Evolutionary conservation across 2,888 invertebrate species (phyloP).

Genomic region (Sesamia inferens): DNA sequence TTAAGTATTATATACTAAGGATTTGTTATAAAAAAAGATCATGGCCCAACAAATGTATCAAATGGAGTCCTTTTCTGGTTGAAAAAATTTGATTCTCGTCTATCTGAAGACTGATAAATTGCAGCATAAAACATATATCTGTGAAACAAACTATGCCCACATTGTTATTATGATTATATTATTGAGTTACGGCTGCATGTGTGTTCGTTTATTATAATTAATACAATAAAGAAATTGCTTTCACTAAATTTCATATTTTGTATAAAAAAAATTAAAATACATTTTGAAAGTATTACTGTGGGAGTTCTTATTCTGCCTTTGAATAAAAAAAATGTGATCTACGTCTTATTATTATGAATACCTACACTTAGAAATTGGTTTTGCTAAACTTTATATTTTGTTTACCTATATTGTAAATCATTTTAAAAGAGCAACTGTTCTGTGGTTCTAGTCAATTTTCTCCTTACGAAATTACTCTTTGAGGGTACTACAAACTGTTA

Average conservation of each 20-base stretch:
- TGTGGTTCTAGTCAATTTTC: background rate
- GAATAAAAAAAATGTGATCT: no score
- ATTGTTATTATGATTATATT: no score
- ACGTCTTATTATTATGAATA: no score
- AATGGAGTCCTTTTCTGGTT: background rate
- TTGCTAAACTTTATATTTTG: background rate
- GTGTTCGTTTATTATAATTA: background rate
- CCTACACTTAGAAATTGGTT: background rate
- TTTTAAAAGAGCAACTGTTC: background rate
- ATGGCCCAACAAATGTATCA: no score
- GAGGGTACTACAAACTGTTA: no score
- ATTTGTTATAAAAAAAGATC: background rate
- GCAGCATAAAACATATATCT: background rate
- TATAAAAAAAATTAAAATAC: background rate
- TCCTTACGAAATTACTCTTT: background rate
- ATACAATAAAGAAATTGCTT: background rate
- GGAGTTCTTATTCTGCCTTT: background rate
- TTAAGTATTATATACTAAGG: background rate
- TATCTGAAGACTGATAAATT: background rate
- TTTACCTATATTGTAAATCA: background rate
- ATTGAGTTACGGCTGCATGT: background rate
- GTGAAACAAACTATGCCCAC: no score
- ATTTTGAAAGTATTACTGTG: background rate
- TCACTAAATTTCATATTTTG: background rate
- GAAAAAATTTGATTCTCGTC: background rate